phyloP scores from a whole-genome alignment of 2,888 invertebrate genomes.

The Nineta flava region DNA sequence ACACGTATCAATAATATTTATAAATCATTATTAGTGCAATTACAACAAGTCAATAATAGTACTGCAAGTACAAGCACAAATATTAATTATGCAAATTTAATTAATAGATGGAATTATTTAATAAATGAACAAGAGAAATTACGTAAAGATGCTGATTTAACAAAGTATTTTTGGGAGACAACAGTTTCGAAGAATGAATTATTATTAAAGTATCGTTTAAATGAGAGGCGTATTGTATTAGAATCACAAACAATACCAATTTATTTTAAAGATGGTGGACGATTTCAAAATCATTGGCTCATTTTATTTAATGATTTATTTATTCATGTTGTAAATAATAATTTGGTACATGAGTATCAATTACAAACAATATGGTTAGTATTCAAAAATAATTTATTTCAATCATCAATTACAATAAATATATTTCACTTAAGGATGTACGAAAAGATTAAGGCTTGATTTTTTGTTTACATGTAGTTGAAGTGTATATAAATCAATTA shows the following conservation, averaged over 20 bases:
- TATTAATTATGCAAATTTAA: conserved; percentile 22
- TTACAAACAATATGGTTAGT: conserved; percentile 61
- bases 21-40: conserved; percentile 30
- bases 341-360: conserved; percentile 37
- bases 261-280: conserved; percentile 48
- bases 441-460: no score
- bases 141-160: conserved; percentile 48
- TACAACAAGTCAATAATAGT: background rate
- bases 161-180: conserved; percentile 59
- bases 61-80: background rate
- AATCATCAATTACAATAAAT: no score
- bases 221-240: conserved; percentile 56
- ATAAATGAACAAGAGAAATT: conserved; percentile 45
- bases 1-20: conserved; percentile 40
- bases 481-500: no score
- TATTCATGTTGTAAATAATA: conserved; percentile 54
- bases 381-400: no score
- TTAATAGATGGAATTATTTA: conserved; percentile 43
- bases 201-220: conserved; percentile 30
- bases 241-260: conserved; percentile 60
- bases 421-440: no score
- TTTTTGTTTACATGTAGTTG: no score
- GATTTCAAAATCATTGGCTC: conserved; percentile 66
- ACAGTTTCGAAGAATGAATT: conserved; percentile 46
- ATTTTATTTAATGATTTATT: conserved; percentile 69